These are phyloP conservation scores for Erinaceus europaeus DNA, from an alignment of 2,113 vertebrate species.

Conservation along the genomic window DNA sequence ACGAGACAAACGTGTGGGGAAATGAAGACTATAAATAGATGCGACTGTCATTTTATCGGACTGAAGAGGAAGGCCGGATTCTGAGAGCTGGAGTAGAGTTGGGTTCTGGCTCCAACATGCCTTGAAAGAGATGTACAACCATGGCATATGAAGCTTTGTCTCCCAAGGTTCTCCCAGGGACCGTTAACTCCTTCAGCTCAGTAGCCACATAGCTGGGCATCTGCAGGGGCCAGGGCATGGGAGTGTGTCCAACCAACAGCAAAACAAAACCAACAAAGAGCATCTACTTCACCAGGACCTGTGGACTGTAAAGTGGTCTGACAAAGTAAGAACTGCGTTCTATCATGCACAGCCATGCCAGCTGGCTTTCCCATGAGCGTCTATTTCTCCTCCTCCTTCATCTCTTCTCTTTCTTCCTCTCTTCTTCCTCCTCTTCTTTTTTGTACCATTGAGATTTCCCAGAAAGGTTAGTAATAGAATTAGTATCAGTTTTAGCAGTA, in stretches of 20 bases:
- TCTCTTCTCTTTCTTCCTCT: too few species aligned
- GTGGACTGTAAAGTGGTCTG: constrained; percentile 5
- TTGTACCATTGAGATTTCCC: constrained; percentile 1
- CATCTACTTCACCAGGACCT: neutral
- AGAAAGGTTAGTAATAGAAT: too few species aligned
- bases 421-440: constrained; percentile 20
- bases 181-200: constrained; percentile 25
- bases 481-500: neutral
- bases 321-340: neutral
- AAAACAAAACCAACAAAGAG: neutral
- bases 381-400: neutral
- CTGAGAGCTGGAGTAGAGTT: constrained; percentile 11
- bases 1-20: constrained; percentile 45
- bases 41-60: constrained; percentile 30
- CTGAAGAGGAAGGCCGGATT: constrained; percentile 51
- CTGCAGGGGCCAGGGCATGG: neutral
- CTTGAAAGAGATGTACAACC: constrained; percentile 50
- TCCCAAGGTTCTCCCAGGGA: constrained; percentile 17
- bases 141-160: constrained; percentile 1
- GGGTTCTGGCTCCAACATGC: constrained; percentile 32
- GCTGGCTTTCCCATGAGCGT: neutral
- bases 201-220: neutral
- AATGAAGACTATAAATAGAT: constrained; percentile 45
- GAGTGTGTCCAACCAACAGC: neutral
- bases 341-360: neutral